Percentiles rank a stretch among this genome's conserved stretches.
Evolutionary conservation across 2,113 vertebrate genomes (phyloP).

Genomic region (Vicugna pacos): DNA sequence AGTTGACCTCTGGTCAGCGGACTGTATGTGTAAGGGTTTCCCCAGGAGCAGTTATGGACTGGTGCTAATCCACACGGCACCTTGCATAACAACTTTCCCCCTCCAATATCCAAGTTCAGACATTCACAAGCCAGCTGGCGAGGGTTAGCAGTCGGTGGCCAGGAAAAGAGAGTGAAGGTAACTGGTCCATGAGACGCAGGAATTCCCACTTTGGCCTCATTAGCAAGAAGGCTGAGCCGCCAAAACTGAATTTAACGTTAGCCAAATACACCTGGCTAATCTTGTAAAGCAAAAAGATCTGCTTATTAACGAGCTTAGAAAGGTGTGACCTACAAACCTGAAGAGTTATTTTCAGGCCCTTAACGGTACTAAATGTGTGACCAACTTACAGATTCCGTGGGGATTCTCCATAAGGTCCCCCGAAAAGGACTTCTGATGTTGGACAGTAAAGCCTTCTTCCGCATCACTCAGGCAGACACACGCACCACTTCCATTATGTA

Average conservation of each 20-base stretch:
- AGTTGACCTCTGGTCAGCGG: background rate
- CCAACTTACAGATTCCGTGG: conserved; percentile 52
- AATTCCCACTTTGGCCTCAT: conserved; percentile 65
- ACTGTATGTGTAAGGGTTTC: background rate
- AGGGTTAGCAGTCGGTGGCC: background rate
- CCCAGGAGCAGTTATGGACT: background rate
- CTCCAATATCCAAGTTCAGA: background rate
- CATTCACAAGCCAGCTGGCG: conserved; percentile 31
- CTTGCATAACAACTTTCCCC: background rate
- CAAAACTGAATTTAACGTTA: conserved; percentile 47
- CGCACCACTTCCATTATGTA: background rate
- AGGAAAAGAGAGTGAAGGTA: conserved; percentile 18
- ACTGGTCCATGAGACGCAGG: background rate
- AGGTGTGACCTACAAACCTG: conserved; percentile 48
- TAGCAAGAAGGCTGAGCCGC: conserved; percentile 52
- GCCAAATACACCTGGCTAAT: conserved; percentile 65
- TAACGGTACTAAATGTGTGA: conserved; percentile 10
- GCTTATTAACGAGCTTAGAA: conserved; percentile 56
- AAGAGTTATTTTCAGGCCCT: conserved; percentile 53
- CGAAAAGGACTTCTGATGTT: background rate
- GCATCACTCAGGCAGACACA: fast-evolving
- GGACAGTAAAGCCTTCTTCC: background rate
- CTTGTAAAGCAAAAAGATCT: conserved; percentile 59
- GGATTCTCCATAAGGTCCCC: background rate
- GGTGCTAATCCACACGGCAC: background rate